Evolutionary conservation across 1,140 invertebrate genomes (phyloP).

Genomic region (Charaxes varanes): DNA sequence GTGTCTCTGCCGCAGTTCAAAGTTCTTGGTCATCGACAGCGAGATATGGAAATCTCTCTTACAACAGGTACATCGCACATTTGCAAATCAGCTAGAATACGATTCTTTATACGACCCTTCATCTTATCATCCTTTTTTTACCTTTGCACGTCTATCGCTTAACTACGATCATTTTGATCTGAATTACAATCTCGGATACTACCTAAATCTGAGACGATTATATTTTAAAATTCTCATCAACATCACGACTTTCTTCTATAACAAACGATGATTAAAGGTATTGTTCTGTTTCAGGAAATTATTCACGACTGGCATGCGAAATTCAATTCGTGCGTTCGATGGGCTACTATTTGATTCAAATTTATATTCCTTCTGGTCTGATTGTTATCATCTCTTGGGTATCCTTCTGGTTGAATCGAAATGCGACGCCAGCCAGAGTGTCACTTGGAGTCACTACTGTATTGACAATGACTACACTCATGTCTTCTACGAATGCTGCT

Average conservation of each 20-base stretch:
- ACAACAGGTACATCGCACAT: constrained; percentile 84
- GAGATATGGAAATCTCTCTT: constrained; percentile 92
- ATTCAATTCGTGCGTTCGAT: constrained; percentile 97
- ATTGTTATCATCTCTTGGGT: constrained; percentile 99
- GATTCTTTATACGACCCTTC: constrained; percentile 7
- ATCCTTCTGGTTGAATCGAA: constrained; percentile 93
- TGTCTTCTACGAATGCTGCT: constrained; percentile 98
- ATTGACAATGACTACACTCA: constrained; percentile 98
- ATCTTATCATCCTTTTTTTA: constrained; percentile 17
- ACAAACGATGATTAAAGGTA: not conserved
- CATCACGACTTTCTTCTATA: not conserved
- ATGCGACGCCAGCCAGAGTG: constrained; percentile 96
- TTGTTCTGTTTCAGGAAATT: constrained; percentile 86
- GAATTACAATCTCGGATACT: constrained; percentile 3
- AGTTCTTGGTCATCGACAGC: constrained; percentile 91
- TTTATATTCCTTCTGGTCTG: constrained; percentile 98
- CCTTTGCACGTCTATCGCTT: constrained; percentile 28
- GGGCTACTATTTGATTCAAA: constrained; percentile 99
- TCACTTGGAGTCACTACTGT: constrained; percentile 97
- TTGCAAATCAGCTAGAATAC: constrained; percentile 1
- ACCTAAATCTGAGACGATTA: constrained; percentile 8
- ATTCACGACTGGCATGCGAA: constrained; percentile 96
- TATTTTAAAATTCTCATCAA: not conserved
- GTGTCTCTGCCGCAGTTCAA: constrained; percentile 97
- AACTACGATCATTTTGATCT: constrained; percentile 8